These are phyloP conservation scores for Musca domestica DNA, from an alignment of 1,140 invertebrate genomes.

Conservation along the genomic window DNA sequence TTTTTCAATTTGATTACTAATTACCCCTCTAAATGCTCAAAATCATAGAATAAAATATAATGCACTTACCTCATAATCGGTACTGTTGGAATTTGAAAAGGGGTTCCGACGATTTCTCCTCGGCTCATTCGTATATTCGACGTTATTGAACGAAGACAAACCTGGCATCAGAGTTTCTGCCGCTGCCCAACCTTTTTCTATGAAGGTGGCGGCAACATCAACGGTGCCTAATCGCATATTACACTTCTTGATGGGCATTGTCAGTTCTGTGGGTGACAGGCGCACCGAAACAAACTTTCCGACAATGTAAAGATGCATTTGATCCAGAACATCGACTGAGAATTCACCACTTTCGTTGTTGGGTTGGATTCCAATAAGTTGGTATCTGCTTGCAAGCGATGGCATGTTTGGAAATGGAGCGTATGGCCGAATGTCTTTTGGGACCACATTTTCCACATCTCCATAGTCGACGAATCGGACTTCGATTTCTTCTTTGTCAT, in stretches of 20 bases:
- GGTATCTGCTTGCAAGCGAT: constrained; percentile 56
- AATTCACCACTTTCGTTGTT: constrained; percentile 32
- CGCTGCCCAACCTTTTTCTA: constrained; percentile 26
- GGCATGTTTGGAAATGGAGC: constrained; percentile 62
- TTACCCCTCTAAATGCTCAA: no score
- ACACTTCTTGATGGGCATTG: constrained; percentile 23
- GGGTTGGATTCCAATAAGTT: constrained; percentile 55
- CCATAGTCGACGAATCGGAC: constrained; percentile 67
- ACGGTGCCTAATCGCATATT: constrained; percentile 29
- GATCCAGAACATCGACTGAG: constrained; percentile 28
- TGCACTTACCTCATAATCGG: no score
- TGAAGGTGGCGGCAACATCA: constrained; percentile 34
- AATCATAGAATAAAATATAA: no score
- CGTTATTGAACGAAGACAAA: not conserved
- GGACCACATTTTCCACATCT: constrained; percentile 58
- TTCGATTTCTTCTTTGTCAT: constrained; percentile 44
- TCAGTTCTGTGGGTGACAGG: constrained; percentile 26
- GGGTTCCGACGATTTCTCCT: no score
- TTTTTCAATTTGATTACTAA: no score
- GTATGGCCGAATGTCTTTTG: constrained; percentile 59
- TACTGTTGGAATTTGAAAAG: no score
- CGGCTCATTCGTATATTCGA: no score
- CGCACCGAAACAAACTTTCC: constrained; percentile 34
- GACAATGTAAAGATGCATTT: constrained; percentile 34
- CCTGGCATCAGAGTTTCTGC: not conserved